Base-by-base conservation (phyloP, 2,888 invertebrate genomes). In the Tryphoninae sp. region DNA sequence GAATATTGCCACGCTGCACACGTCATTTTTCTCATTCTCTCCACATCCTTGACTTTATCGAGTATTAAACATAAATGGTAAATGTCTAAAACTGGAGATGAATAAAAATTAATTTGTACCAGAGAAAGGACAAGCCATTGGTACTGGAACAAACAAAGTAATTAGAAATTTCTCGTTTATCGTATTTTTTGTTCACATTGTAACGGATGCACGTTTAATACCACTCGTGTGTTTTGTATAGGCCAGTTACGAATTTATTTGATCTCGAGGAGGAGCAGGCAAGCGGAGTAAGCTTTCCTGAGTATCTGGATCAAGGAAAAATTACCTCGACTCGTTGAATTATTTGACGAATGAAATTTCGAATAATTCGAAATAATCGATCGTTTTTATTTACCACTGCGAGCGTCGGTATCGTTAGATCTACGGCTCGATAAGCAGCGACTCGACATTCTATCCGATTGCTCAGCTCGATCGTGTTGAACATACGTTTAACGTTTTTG, bases 381-480 rank as follows among this genome's bases (percentile, higher is more conserved):
- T 22, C 13, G 7, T 33, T 16, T 33, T 16, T 55, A 62, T 45
- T 45, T 75, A 81, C 78, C 78, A 59, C 11, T 3, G 51, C 74
- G 19, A 89, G 86, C 0, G 86, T 86, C 11, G 86, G 83, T 23
- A 88, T 33, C 8, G 86, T 84, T 16, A 88, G 58, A 67, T 89
- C 85, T 7, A 87, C 79, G 51, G 53, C 82, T 45, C 80, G 72
- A 51, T 83, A 77, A n/a, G 72, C 80, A 1, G 81, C 79, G 3
- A 88, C 26, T 78, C 82, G 82, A 45, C 85, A 85, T 23, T 86
- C 82, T 26, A 88, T 71, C 19, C 82, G 83, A 26, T 80, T 86
- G 23, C 83, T 69, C 16, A 82, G 61, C 16, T 81, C 84, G n/a
- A 86, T 84, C 8, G 76, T 81, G 9, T 49, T 23, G 23, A 85